A percentile compares a stretch with the other conserved stretches of the same genome.
Conservation (phyloP, 2,113 vertebrate species). For the Condylura cristata region DNA sequence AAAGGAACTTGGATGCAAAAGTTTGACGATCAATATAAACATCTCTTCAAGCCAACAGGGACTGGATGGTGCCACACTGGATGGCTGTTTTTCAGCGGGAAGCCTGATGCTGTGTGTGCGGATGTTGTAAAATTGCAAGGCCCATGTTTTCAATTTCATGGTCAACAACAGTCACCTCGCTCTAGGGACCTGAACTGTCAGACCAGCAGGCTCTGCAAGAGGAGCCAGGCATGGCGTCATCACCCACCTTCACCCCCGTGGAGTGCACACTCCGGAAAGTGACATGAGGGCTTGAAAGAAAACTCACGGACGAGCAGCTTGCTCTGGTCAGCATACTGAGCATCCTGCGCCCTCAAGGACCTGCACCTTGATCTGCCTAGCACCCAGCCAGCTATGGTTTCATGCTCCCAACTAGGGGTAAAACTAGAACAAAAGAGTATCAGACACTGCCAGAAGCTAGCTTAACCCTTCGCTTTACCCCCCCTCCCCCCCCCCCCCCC, state of each 20-base stretch:
- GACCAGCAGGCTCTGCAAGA: not conserved
- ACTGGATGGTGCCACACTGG: not conserved
- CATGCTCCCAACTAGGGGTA: not conserved
- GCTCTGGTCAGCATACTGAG: not conserved
- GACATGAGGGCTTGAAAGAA: not conserved
- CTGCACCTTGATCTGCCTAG: not conserved
- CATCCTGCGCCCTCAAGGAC: not conserved
- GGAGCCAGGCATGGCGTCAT: not conserved
- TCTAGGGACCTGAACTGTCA: not conserved
- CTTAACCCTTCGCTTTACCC: not conserved
- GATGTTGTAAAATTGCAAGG: not conserved
- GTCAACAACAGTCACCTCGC: not conserved
- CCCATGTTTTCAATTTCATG: not conserved
- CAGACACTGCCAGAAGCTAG: not conserved
- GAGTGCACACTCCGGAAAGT: not conserved
- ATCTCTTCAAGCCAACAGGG: not conserved
- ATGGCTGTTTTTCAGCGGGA: not conserved
- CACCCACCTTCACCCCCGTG: not conserved
- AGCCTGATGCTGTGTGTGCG: not conserved
- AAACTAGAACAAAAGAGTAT: not conserved
- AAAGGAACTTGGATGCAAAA: slow-evolving; percentile 4
- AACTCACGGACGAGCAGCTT: not conserved
- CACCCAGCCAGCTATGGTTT: not conserved
- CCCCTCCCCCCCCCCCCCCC: accelerated
- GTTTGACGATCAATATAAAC: not conserved